phyloP scores from a whole-genome alignment of 2,888 invertebrate species.

The Lasioglossum oenotherae region DNA sequence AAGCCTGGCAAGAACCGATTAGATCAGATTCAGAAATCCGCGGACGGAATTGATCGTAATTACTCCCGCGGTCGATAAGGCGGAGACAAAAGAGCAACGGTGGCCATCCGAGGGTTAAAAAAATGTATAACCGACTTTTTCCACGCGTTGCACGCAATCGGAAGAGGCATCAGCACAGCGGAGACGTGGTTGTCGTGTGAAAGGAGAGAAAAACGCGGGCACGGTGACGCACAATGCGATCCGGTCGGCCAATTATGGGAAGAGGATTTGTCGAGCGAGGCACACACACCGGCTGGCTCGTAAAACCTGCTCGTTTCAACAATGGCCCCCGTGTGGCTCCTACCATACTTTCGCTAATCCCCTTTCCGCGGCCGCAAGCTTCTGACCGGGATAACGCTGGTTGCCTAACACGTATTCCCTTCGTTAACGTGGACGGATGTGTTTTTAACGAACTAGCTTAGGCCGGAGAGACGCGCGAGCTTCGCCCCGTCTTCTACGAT shows the following conservation, averaged over 20 bases:
- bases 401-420: constrained; percentile 51
- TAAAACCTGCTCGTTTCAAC: constrained; percentile 54
- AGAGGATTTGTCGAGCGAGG: constrained; percentile 64
- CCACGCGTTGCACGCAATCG: constrained; percentile 23
- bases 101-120: not conserved
- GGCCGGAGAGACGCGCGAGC: not conserved
- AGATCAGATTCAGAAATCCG: not conserved
- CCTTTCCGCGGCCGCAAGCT: constrained; percentile 51
- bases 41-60: constrained; percentile 2
- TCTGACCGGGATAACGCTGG: constrained; percentile 42
- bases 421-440: constrained; percentile 44
- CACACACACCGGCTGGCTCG: constrained; percentile 45
- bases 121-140: constrained; percentile 18
- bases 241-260: constrained; percentile 65
- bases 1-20: not conserved
- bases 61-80: not conserved
- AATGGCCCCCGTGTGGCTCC: constrained; percentile 48
- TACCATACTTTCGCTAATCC: constrained; percentile 66
- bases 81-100: not conserved
- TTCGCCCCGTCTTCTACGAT: constrained; percentile 15
- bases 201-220: constrained; percentile 54
- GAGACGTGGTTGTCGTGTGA: constrained; percentile 50
- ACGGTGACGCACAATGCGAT: constrained; percentile 55
- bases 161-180: constrained; percentile 25
- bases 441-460: constrained; percentile 37